Evolutionary conservation across 2,888 invertebrate species (phyloP).

Genomic region (Baccha elongata): DNA sequence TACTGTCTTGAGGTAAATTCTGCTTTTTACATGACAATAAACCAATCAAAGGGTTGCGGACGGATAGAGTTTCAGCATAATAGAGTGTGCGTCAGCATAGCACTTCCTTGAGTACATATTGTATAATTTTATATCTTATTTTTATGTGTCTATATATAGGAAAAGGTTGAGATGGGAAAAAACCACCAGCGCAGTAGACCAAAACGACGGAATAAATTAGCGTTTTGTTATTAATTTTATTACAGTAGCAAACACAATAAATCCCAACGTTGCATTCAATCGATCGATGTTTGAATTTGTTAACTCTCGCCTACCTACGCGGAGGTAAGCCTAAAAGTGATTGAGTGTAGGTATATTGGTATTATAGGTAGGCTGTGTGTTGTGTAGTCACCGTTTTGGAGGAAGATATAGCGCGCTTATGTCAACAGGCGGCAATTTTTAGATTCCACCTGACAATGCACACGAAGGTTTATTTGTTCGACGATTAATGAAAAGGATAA

Average conservation of each 20-base stretch:
- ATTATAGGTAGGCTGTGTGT: conserved; percentile 11
- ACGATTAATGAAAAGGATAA: conserved; percentile 69
- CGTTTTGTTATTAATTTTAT: conserved; percentile 82
- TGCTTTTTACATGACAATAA: conserved; percentile 71
- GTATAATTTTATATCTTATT: conserved; percentile 18
- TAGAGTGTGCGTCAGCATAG: conserved; percentile 18
- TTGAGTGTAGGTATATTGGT: conserved; percentile 14
- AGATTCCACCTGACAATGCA: conserved; percentile 67
- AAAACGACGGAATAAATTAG: conserved; percentile 79
- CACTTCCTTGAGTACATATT: conserved; percentile 26
- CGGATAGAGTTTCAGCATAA: background rate
- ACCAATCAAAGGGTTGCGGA: conserved; percentile 68
- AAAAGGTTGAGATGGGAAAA: conserved; percentile 66
- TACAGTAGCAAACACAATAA: conserved; percentile 76
- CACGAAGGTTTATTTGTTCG: conserved; percentile 60
- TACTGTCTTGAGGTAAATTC: background rate
- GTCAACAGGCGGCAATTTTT: conserved; percentile 63
- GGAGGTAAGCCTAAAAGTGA: conserved; percentile 20
- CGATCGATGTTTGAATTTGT: conserved; percentile 32
- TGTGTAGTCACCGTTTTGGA: conserved; percentile 35
- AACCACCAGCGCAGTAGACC: conserved; percentile 66
- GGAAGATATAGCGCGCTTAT: conserved; percentile 45
- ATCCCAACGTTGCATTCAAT: conserved; percentile 65
- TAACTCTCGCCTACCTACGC: conserved; percentile 22
- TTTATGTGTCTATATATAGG: background rate